Evolutionary conservation across 2,888 invertebrate species (phyloP).

Genomic region (Nephrotoma guestfalica): DNA sequence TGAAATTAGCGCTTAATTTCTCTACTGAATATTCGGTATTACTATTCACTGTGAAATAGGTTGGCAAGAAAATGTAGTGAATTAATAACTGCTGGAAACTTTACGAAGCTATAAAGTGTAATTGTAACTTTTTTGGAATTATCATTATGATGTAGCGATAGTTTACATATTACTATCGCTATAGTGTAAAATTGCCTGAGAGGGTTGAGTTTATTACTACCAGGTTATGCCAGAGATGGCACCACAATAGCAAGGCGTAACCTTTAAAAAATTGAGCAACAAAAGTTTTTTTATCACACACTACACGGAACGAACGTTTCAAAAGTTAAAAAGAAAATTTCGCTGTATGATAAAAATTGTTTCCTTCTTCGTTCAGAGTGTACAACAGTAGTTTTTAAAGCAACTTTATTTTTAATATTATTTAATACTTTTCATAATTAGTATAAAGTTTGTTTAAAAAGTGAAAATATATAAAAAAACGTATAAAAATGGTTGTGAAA

Average conservation of each 20-base stretch:
- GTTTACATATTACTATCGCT: too few relatives aligned
- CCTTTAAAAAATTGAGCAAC: neutral
- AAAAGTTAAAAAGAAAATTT: neutral
- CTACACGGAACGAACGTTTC: neutral
- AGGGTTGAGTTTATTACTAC: neutral
- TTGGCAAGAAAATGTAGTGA: too few relatives aligned
- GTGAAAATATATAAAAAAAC: neutral
- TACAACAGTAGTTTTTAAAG: neutral
- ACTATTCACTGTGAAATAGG: too few relatives aligned
- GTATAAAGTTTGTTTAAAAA: neutral
- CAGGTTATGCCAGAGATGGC: neutral
- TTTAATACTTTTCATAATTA: neutral
- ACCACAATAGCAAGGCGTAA: neutral
- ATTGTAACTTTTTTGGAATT: too few relatives aligned
- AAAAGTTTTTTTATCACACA: neutral
- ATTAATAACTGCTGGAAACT: too few relatives aligned
- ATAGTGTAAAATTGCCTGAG: too few relatives aligned
- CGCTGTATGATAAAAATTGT: neutral
- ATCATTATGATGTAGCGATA: too few relatives aligned
- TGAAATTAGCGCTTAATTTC: too few relatives aligned
- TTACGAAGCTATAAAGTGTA: too few relatives aligned
- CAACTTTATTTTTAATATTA: neutral
- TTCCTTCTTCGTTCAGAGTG: constrained; percentile 2
- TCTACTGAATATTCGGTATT: too few relatives aligned
- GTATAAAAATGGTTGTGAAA: constrained; percentile 65